Base-by-base conservation (phyloP, 2,888 invertebrate species). In the Drosophila stalkeri region DNA sequence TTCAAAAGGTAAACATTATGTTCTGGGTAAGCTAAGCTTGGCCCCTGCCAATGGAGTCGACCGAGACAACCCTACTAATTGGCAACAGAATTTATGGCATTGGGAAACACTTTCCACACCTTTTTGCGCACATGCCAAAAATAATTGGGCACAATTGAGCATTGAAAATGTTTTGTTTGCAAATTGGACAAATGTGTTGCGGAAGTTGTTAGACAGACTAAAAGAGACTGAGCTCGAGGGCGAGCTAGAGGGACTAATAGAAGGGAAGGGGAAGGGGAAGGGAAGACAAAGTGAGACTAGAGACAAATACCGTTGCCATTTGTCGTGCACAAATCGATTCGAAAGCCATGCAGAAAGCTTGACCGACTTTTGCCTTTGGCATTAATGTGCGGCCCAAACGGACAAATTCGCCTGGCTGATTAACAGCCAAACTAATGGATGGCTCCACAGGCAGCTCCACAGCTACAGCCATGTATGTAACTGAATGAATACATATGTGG, bases 101-200 rank as follows among this genome's bases (percentile, higher is more conserved):
- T 74, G 73, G 51, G 66, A 75, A 79, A 88, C 76, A 90, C 86
- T 90, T 86, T 90, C 87, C 86, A 86, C 86, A 84, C 86, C 86
- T 86, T 90, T 75, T 79, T 67, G 68, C 62, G 81, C 72, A 72
- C 77, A 75, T 70, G 86, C 77, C 75, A 75, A 77, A 88, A 87
- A 85, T 90, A 90, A 86, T 86, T 86, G 89, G 86, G 80, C 66
- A 86, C 86, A 86, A 85, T 89, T 86, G 86, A 87, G 80, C 90
- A 71, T 68, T 63, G 72, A 37, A 70, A 80, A 76, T 80, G 80
- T 79, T 67, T 80, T 80, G 56, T 81, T 79, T 81, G 87, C 87
- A 84, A 84, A 89, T 89, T 84, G 87, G 75, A 60, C 83, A 86
- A 82, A 82, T 82, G 81, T 82, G 86, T 86, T 88, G 89, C 90